Percentiles rank a stretch among this genome's conserved stretches.
Conservation (phyloP, 2,888 invertebrate species). For the Lasioglossum villosulum region DNA sequence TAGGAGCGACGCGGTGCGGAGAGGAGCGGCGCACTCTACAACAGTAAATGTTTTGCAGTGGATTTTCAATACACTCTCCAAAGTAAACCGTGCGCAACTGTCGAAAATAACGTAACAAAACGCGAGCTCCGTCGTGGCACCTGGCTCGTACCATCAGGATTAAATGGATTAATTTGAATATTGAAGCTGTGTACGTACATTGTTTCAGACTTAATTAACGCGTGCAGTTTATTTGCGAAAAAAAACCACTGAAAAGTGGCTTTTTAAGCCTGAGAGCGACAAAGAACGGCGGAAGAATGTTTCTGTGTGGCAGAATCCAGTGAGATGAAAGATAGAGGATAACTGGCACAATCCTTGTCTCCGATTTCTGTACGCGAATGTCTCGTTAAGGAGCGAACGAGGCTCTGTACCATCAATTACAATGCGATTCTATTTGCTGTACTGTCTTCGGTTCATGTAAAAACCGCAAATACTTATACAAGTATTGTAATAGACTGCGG, state of each 20-base stretch:
- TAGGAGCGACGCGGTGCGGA: neutral
- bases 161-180: constrained; percentile 7
- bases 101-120: constrained; percentile 9
- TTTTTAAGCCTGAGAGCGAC: neutral
- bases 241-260: neutral
- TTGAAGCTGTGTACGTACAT: constrained; percentile 1
- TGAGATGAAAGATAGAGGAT: neutral
- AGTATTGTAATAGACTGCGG: neutral
- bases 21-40: neutral
- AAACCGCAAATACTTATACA: neutral
- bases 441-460: neutral
- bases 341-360: neutral
- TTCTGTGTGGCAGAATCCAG: neutral
- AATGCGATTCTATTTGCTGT: neutral
- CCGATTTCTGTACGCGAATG: neutral
- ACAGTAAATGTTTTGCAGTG: neutral
- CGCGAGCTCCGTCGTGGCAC: neutral
- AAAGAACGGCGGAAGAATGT: neutral
- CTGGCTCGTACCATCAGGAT: constrained; percentile 6
- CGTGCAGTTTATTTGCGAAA: neutral
- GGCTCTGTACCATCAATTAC: neutral
- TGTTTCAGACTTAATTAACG: constrained; percentile 22
- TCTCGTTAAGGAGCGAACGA: neutral
- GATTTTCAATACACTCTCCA: constrained; percentile 2
- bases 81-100: constrained; percentile 9